A percentile compares a stretch with the other conserved stretches of the same genome.
These are phyloP conservation scores for Neoaliturus tenellus DNA, from an alignment of 2,888 invertebrate genomes.

Conservation along the genomic window DNA sequence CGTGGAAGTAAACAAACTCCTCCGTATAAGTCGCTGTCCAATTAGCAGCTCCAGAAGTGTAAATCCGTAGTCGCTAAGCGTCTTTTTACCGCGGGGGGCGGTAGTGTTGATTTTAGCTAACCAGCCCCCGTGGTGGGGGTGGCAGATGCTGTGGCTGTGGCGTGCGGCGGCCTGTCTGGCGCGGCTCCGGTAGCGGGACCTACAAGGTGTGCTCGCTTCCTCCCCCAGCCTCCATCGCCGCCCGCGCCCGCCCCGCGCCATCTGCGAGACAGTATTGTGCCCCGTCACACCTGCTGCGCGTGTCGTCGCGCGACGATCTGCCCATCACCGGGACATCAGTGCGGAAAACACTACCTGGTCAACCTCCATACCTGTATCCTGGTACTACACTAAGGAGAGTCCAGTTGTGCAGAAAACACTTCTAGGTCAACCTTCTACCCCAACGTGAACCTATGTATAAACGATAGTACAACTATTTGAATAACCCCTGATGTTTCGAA, in stretches of 20 bases:
- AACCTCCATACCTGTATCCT: no score
- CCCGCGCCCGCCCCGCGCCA: neutral
- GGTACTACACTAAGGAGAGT: no score
- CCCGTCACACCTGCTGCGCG: neutral
- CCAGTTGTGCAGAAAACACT: no score
- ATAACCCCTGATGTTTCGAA: no score
- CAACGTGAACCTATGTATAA: no score
- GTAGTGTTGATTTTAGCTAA: neutral
- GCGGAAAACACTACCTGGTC: no score
- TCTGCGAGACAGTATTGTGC: slow-evolving; percentile 14
- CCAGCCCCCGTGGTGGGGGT: neutral
- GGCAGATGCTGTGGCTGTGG: neutral
- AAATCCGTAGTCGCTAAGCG: neutral
- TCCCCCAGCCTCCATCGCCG: slow-evolving; percentile 15
- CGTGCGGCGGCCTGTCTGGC: slow-evolving; percentile 11
- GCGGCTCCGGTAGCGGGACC: neutral
- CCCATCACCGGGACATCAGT: no score
- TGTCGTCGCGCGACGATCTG: no score
- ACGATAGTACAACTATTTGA: no score
- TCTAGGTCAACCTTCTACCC: no score
- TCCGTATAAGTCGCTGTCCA: neutral
- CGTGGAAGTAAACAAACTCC: neutral
- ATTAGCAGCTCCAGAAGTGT: neutral
- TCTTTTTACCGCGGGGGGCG: neutral
- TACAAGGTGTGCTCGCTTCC: slow-evolving; percentile 21